Base-by-base conservation (phyloP, 2,797 vertebrate species). In the Pempheris klunzingeri region DNA sequence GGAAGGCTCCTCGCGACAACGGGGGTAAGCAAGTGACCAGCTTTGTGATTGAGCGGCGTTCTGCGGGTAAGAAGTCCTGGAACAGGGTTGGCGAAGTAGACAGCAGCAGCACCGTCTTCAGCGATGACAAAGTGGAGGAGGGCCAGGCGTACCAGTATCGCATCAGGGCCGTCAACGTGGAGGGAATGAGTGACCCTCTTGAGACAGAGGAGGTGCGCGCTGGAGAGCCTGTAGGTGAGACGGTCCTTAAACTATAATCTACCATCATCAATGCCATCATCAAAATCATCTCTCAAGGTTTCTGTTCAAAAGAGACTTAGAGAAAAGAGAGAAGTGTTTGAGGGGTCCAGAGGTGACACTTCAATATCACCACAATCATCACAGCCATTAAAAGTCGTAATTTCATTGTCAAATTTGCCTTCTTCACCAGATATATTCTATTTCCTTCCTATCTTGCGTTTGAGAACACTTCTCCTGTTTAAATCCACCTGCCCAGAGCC, bases 1-100 rank as follows among this genome's bases (percentile, higher is more conserved):
- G 93, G 92, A 96, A 95, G 83, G 91, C 92, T 18, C 92, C 91
- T 0, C 91, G 88, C 24, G 93, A 95, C 82, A 91, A 90, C 0
- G 86, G 94, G 4, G 88, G 90, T 11, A 72, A 80, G 18, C 90
- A 90, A 28, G 84, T 95, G 72, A 94, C 85, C 64, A 81, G 86
- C 52, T 94, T 95, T 30, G 30, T 91, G 62, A 86, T 93, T 20
- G 87, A 95, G 69, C 61, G 55, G 22, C 89, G 61, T 0, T 18
- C 81, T 43, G 87, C 84, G 3, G 88, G 92, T 10, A 93, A 95
- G 82, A 95, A 90, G 61, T 81, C 79, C 5, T 94, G 87, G 93
- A 83, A 81, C 80, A 90, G 90, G 84, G 80, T 90, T 62, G 87
- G 90, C 0, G 82, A 95, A 60, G 84, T 93, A 38, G 85, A 94